Base-by-base conservation (phyloP, 2,797 vertebrate genomes). In the Gymnothorax reevesii region DNA sequence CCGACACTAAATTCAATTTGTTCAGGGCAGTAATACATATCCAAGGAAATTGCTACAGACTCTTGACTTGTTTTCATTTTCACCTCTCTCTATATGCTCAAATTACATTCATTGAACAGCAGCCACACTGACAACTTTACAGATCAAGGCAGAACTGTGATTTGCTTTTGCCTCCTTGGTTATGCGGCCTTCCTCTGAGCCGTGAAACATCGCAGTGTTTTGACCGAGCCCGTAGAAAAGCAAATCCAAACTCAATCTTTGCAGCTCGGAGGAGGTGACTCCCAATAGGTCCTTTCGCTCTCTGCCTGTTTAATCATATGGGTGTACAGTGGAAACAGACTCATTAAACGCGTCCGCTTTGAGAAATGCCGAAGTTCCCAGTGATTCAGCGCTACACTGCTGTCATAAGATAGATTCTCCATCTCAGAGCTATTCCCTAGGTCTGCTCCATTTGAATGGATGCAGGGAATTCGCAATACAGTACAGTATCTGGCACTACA, bases 21-120 rank as follows among this genome's bases (percentile, higher is more conserved):
- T 79, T 79, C 54, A 75, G 49, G 73, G 13, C 17, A 54, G 75
- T 79, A n/a, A 52, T 54, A n/a, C 75, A 79, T 79, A 54, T 79
- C 49, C 75, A 54, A 20, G 42, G 42, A 77, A 77, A 77, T 77
- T 79, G 75, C 75, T 54, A 22, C 22, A 52, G 49, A n/a, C 49
- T 54, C 22, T 55, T 79, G 75, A 52, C 12, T 4, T 75, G 73
- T 75, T 49, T 55, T 79, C 49, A 79, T 79, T 55, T 15, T 54
- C 75, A 22, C 15, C 75, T 54, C 75, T 17, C 49, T 49, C 17
- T 15, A 77, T 52, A 17, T 17, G 22, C 42, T 20, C 17, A 79
- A n/a, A 79, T 52, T 79, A 79, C 42, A 79, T 49, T 27, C 49
- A 75, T 75, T 20, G 27, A 75, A 79, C 42, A 79, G 75, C 49